These are phyloP conservation scores for Emys orbicularis DNA, from an alignment of 2,797 vertebrate species.

Conservation along the genomic window DNA sequence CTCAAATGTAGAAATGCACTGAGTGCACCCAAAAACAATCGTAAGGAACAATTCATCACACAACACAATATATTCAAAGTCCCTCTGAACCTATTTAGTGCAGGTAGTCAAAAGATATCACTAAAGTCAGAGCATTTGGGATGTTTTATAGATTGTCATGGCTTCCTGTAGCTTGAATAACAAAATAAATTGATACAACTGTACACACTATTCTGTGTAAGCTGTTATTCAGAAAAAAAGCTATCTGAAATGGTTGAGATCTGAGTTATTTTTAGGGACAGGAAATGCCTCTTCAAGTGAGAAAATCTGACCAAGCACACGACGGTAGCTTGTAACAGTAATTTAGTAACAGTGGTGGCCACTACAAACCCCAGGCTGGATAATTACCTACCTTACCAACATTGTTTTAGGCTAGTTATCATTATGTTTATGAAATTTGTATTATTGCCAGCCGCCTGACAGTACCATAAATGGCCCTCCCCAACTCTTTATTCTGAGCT, in stretches of 20 bases:
- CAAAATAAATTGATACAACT: background rate
- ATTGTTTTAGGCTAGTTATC: background rate
- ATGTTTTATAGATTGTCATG: background rate
- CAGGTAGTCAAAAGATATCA: background rate
- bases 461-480: background rate
- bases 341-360: background rate
- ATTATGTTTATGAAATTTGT: background rate
- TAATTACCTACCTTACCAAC: background rate
- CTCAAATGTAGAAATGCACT: background rate
- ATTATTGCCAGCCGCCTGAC: background rate
- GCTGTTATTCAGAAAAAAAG: background rate
- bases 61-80: background rate
- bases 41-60: background rate
- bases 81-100: background rate
- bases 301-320: background rate
- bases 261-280: rapidly evolving
- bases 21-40: background rate
- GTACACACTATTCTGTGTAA: background rate
- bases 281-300: background rate
- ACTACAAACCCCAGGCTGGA: background rate
- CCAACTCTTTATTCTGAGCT: background rate
- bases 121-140: background rate
- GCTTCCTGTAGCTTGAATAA: background rate
- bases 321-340: background rate
- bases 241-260: background rate